Base-by-base conservation (phyloP, 2,113 vertebrate genomes). In the Antennarius striatus region DNA sequence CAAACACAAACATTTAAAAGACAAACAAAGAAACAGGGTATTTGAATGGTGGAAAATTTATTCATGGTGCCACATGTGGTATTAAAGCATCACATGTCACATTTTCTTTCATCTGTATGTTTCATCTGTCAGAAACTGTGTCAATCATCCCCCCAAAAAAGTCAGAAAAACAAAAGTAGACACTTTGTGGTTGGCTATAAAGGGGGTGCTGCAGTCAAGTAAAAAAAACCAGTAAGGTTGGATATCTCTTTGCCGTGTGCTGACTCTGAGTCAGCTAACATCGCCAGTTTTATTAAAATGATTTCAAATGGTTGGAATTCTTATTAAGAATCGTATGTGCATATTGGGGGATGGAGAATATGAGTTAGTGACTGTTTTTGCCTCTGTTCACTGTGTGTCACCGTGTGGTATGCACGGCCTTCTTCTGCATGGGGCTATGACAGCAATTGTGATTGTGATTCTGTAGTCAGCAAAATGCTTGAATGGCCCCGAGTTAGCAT, bases 391-490 rank as follows among this genome's bases (percentile, higher is more conserved):
- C 78, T 71, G 60, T 86, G 73, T 87, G 81, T 87, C 83, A 86
- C 82, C 5, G 77, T 84, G 82, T 88, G 88, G 87, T 88, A 89
- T 91, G 88, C 90, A 77, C 66, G 82, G 78, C 87, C 84, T 84
- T 88, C 85, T 84, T 87, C 84, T 87, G 81, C 80, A 80, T 80
- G 49, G 68, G 80, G 76, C 88, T 90, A 88, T 89, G 88, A 90
- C 89, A 90, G 90, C 88, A 89, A 88, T 87, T 90, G 90, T 90
- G 87, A 91, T 80, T 88, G 87, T 89, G 88, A 88, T 79, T 85
- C 87, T 58, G 36, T 85, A 91, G 90, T 91, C 90, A 90, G 90
- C 90, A 91, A 87, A 90, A 91, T 60, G 88, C 80, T 71, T 90
- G 83, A 90, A 89, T 90, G 75, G 86, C 59, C 84, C 83, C 13